A percentile compares a stretch with the other conserved stretches of the same genome.
phyloP scores from a whole-genome alignment of 2,797 vertebrate genomes.

The Trachurus trachurus region DNA sequence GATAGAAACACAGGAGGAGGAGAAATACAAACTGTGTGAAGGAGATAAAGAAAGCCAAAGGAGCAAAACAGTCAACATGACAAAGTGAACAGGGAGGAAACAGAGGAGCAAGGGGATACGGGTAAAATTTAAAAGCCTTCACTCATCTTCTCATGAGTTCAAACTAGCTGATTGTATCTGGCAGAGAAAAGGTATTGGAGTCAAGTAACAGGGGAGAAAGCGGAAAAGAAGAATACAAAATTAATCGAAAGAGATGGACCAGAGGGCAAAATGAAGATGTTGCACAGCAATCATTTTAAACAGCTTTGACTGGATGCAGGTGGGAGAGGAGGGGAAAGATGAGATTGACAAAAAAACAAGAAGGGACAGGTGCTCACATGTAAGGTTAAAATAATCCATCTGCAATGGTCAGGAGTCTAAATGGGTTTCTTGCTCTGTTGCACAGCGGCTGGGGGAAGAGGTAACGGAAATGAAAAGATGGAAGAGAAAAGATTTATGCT shows the following conservation, averaged over 20 bases:
- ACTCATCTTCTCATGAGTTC: conserved; percentile 29
- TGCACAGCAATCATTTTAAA: conserved; percentile 17
- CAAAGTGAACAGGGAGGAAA: conserved; percentile 35
- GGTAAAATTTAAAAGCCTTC: conserved; percentile 33
- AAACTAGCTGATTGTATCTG: conserved; percentile 27
- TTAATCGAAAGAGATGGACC: conserved; percentile 30
- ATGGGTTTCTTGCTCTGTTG: conserved; percentile 14
- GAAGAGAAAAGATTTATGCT: no score
- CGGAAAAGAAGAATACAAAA: conserved; percentile 17
- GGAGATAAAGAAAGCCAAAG: conserved; percentile 30
- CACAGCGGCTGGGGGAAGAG: not conserved
- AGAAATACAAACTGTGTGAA: conserved; percentile 30
- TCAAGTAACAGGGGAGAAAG: conserved; percentile 7
- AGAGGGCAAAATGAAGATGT: conserved; percentile 32
- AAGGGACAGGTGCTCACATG: not conserved
- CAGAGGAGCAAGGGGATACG: conserved; percentile 9
- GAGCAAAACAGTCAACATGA: conserved; percentile 30
- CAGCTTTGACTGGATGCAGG: not conserved
- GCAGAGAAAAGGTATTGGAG: conserved; percentile 34
- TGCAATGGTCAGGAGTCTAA: conserved; percentile 27
- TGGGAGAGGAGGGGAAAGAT: not conserved
- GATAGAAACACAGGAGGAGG: conserved; percentile 8
- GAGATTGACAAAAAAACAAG: not conserved
- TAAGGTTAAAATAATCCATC: conserved; percentile 27
- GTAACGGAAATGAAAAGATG: not conserved